A percentile compares a stretch with the other conserved stretches of the same genome.
These are phyloP conservation scores for Solenopsis fugax DNA, from an alignment of 1,140 invertebrate species.

Conservation along the genomic window DNA sequence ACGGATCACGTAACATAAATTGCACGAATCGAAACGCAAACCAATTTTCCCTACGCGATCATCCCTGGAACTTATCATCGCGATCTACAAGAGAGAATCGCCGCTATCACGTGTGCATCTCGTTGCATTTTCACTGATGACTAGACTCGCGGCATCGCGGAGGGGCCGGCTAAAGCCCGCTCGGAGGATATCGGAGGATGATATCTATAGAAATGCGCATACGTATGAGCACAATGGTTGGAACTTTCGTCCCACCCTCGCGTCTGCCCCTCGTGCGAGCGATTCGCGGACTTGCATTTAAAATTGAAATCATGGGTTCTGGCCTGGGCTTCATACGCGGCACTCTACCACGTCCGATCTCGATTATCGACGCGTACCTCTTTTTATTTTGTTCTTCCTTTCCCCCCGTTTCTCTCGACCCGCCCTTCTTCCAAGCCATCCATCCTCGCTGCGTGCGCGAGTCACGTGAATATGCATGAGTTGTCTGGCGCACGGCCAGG, in stretches of 20 bases:
- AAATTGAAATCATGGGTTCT: slow-evolving; percentile 47
- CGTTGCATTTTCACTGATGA: slow-evolving; percentile 51
- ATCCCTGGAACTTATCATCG: slow-evolving; percentile 1
- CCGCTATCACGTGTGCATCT: slow-evolving; percentile 52
- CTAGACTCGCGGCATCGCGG: slow-evolving; percentile 49
- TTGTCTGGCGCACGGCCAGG: slow-evolving; percentile 61
- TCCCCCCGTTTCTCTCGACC: background rate
- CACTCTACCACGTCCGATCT: slow-evolving; percentile 63
- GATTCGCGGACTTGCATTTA: slow-evolving; percentile 42
- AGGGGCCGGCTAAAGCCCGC: slow-evolving; percentile 11
- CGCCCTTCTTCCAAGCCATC: background rate
- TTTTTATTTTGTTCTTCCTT: slow-evolving; percentile 3
- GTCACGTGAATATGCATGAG: slow-evolving; percentile 76
- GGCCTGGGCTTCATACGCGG: slow-evolving; percentile 19
- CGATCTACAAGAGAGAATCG: slow-evolving; percentile 42
- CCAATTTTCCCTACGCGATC: slow-evolving; percentile 34
- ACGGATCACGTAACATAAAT: slow-evolving; percentile 19
- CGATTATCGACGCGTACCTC: slow-evolving; percentile 67
- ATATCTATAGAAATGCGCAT: slow-evolving; percentile 50
- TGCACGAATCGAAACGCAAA: slow-evolving; percentile 33
- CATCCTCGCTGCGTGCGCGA: slow-evolving; percentile 29
- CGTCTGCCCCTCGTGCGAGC: background rate
- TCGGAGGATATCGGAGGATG: background rate
- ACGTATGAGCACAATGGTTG: slow-evolving; percentile 42
- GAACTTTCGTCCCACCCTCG: slow-evolving; percentile 46